Evolutionary conservation across 2,888 invertebrate species (phyloP).

Genomic region (Lasius platythorax): DNA sequence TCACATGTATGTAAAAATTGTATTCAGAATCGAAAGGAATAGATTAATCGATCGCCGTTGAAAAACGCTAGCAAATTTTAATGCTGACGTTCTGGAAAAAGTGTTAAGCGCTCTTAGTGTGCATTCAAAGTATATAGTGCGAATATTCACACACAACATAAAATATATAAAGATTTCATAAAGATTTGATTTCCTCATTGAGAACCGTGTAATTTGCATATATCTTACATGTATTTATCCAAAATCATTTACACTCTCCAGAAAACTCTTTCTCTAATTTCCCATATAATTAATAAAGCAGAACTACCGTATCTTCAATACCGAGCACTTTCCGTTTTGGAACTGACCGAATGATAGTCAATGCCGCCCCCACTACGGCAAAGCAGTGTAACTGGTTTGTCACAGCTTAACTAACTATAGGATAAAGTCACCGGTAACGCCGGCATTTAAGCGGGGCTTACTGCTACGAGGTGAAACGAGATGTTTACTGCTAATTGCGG

Average conservation of each 20-base stretch:
- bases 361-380: constrained; percentile 59
- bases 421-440: constrained; percentile 73
- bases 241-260: neutral
- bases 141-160: neutral
- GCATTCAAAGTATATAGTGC: neutral
- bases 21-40: too few relatives aligned
- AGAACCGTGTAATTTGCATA: neutral
- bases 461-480: constrained; percentile 69
- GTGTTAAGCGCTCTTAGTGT: too few relatives aligned
- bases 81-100: too few relatives aligned
- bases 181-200: too few relatives aligned
- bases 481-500: constrained; percentile 77
- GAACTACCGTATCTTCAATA: neutral
- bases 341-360: constrained; percentile 71
- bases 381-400: constrained; percentile 75
- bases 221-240: neutral
- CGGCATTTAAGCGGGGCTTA: constrained; percentile 73
- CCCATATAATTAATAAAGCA: neutral
- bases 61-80: too few relatives aligned
- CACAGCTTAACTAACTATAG: constrained; percentile 75
- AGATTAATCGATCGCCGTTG: too few relatives aligned
- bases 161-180: too few relatives aligned
- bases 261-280: neutral
- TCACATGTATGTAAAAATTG: too few relatives aligned
- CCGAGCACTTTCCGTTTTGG: neutral